Conservation (phyloP, 2,113 vertebrate species). For the Tragelaphus buxtoni region DNA sequence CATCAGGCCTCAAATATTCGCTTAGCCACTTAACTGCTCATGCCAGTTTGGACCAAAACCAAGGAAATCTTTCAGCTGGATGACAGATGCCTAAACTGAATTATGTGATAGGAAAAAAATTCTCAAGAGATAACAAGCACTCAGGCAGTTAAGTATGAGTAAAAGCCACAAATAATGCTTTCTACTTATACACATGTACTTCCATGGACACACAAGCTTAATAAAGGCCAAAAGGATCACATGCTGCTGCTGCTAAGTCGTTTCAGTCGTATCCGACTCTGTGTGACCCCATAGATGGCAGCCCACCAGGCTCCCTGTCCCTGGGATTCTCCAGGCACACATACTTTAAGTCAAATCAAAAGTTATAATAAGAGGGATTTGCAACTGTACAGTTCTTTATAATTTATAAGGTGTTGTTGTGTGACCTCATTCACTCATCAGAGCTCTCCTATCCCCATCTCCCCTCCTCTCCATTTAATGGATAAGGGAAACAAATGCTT, state of each 20-base stretch:
- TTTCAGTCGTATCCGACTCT: no score
- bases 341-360: background rate
- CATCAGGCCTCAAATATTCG: background rate
- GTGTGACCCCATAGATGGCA: no score
- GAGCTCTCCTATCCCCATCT: background rate
- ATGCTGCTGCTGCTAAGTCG: background rate
- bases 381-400: background rate
- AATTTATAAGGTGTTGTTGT: background rate
- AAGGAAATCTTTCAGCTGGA: background rate
- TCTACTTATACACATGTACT: background rate
- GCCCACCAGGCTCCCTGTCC: no score
- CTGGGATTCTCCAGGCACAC: background rate
- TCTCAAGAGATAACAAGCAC: conserved; percentile 39
- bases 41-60: background rate
- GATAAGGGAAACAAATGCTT: background rate
- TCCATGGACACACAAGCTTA: conserved; percentile 36
- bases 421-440: background rate
- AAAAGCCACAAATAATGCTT: conserved; percentile 39
- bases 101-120: conserved; percentile 12
- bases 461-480: background rate
- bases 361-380: background rate
- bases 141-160: conserved; percentile 25
- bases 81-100: background rate
- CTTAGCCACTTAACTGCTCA: background rate
- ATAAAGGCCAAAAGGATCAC: background rate